Evolutionary conservation across 2,113 vertebrate genomes (phyloP), one percentile per base, ranked within the genome.

Genomic region (Amblyornis subalaris): DNA sequence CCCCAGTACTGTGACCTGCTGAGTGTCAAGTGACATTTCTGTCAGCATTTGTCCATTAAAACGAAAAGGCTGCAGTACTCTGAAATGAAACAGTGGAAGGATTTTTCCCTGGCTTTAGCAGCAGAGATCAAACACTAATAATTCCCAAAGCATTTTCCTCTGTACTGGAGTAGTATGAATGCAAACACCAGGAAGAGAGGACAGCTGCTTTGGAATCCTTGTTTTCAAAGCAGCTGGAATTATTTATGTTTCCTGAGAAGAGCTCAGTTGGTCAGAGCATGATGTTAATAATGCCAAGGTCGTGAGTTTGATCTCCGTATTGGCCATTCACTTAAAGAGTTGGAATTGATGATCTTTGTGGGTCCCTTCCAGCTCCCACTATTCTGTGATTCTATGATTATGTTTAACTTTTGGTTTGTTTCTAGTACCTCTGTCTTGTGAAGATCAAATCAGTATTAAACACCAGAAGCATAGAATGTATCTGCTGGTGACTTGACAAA

Each of bases 261-360:
- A 97, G 90, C 85, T 96, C 95, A 96, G 95, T 53, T 97, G 95
- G 95, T 95, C 95, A 96, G 94, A 96, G 89, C 92, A 93, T 94
- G 85, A 85, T 97, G 54, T 22, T 42, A 94, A 93, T 96, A 96
- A 97, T 45, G 72, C 91, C 90, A 97, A 88, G 91, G 89, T 94
- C 93, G 66, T 72, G 91, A 95, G 90, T 97, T 89, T 61, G 73
- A 96, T 96, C 78, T 89, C 88, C 51, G 65, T 72, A 42, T 31
- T 48, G 64, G 38, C 54, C 82, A 74, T 33, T 61, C 35, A 69
- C 14, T 31, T 10, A 54, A 54, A 69, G 29, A 82, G 29, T 0
- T 48, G 70, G 40, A 48, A 40, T 23, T 54, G 11, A 67, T 82
- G 11, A 42, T 75, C 25, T 10, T 3, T 19, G 29, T 54, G 40